phyloP scores from a whole-genome alignment of 1,140 invertebrate species.

The Centruroides sculpturatus region DNA sequence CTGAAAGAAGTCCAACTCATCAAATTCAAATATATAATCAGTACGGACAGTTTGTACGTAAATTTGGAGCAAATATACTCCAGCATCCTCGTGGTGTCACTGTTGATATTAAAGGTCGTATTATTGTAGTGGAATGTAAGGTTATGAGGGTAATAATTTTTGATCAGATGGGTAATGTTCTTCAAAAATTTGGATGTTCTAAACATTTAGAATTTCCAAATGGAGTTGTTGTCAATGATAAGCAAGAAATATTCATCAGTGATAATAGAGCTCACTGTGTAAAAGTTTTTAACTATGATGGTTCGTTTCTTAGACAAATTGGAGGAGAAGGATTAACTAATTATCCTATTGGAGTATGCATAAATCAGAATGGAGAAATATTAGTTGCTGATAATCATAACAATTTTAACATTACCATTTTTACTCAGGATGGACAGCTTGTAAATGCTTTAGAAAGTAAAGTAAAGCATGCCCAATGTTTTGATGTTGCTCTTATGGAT shows the following conservation, averaged over 20 bases:
- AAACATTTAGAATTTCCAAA: conserved; percentile 44
- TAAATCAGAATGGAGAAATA: conserved; percentile 89
- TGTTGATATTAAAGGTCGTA: conserved; percentile 92
- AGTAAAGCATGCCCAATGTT: conserved; percentile 98
- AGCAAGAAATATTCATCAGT: conserved; percentile 98
- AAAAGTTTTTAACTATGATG: conserved; percentile 98
- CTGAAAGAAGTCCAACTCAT: conserved; percentile 85
- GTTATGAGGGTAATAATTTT: conserved; percentile 99
- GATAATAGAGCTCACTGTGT: conserved; percentile 99
- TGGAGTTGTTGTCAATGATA: conserved; percentile 43
- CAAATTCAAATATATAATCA: conserved; percentile 99
- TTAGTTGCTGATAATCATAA: conserved; percentile 99
- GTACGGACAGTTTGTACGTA: conserved; percentile 95
- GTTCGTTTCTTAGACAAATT: conserved; percentile 87
- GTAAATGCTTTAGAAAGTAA: conserved; percentile 94
- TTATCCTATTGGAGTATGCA: conserved; percentile 97
- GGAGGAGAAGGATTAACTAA: conserved; percentile 97
- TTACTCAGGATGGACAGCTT: conserved; percentile 90
- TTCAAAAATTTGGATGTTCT: conserved; percentile 81
- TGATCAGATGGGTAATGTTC: conserved; percentile 87
- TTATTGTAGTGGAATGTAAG: conserved; percentile 98
- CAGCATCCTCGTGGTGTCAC: conserved; percentile 95
- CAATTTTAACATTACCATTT: conserved; percentile 98
- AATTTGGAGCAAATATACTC: conserved; percentile 95
- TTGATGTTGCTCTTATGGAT: conserved; percentile 96